These are phyloP conservation scores for Drosophila koepferae DNA, from an alignment of 2,888 invertebrate genomes.

Conservation along the genomic window DNA sequence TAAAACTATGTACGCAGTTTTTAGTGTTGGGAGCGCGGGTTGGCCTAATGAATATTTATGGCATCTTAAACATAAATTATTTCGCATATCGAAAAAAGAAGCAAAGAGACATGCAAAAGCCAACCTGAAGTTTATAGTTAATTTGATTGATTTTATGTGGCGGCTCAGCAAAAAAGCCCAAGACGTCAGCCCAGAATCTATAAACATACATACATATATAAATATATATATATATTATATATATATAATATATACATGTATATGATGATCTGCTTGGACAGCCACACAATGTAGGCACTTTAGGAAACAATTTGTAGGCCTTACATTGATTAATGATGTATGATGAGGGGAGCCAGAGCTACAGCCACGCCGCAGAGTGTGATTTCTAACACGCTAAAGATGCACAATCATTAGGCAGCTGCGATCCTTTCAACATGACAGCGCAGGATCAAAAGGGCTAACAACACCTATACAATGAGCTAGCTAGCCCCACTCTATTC, in stretches of 20 bases:
- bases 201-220: background rate
- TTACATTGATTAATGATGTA: constrained; percentile 65
- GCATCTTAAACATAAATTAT: constrained; percentile 76
- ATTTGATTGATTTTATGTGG: constrained; percentile 81
- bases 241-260: background rate
- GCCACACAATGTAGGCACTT: constrained; percentile 46
- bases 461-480: constrained; percentile 27
- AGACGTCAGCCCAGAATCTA: background rate
- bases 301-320: constrained; percentile 65
- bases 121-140: constrained; percentile 70
- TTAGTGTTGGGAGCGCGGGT: constrained; percentile 41
- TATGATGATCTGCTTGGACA: constrained; percentile 27
- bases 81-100: constrained; percentile 65
- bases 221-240: background rate
- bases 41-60: constrained; percentile 76
- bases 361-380: constrained; percentile 50
- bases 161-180: constrained; percentile 25
- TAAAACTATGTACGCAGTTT: constrained; percentile 68
- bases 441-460: constrained; percentile 77
- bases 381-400: constrained; percentile 75
- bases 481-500: background rate
- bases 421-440: constrained; percentile 80
- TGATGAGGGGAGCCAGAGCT: constrained; percentile 1
- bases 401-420: constrained; percentile 81
- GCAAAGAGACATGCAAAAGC: constrained; percentile 31